A percentile compares a stretch with the other conserved stretches of the same genome.
phyloP scores from a whole-genome alignment of 2,113 vertebrate genomes.

The Oncorhynchus mykiss region DNA sequence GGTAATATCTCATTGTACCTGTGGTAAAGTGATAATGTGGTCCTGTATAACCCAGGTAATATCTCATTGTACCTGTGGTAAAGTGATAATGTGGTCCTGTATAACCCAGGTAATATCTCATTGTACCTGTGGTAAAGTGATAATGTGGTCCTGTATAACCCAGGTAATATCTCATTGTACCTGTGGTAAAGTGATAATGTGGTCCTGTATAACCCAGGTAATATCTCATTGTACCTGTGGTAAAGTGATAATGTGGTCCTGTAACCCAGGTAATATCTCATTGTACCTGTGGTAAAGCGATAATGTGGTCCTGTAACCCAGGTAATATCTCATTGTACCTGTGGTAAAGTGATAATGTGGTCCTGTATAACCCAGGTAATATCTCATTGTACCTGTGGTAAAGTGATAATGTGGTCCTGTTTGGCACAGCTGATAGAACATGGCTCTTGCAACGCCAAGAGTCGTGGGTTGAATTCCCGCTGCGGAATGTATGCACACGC shows the following conservation, averaged over 20 bases:
- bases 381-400: background rate
- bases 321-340: background rate
- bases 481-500: background rate
- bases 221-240: too few relatives aligned
- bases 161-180: background rate
- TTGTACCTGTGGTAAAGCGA: too few relatives aligned
- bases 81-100: background rate
- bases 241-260: too few relatives aligned
- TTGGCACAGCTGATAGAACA: too few relatives aligned
- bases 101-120: background rate
- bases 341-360: too few relatives aligned
- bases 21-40: too few relatives aligned
- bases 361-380: background rate
- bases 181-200: too few relatives aligned
- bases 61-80: too few relatives aligned
- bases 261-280: background rate
- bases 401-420: too few relatives aligned
- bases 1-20: background rate
- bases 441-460: background rate
- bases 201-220: background rate
- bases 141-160: background rate
- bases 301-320: background rate
- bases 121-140: too few relatives aligned
- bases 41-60: background rate
- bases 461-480: too few relatives aligned